Conservation (phyloP, 2,113 vertebrate species). For the Neotragus pygmaeus region DNA sequence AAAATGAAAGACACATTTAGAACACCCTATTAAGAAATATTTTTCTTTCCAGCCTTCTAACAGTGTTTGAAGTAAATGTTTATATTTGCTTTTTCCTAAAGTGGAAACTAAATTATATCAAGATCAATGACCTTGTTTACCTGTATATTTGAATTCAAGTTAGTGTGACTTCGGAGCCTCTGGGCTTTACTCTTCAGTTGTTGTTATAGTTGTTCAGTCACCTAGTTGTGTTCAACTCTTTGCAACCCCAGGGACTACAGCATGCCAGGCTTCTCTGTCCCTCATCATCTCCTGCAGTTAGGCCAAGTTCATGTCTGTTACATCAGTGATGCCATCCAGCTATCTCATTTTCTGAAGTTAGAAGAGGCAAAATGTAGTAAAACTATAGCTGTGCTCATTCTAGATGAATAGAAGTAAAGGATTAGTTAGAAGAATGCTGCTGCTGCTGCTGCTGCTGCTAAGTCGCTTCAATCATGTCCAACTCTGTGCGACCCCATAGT, state of each 20-base stretch:
- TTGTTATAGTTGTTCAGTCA: neutral
- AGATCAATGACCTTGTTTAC: neutral
- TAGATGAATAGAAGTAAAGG: neutral
- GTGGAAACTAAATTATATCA: neutral
- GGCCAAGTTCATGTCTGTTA: neutral
- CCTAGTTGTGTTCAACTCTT: too few relatives aligned
- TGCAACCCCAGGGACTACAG: too few relatives aligned
- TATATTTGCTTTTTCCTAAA: neutral
- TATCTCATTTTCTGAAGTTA: too few relatives aligned
- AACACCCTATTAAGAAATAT: neutral
- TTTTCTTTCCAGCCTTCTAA: neutral
- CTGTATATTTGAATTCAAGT: neutral
- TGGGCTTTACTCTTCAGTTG: neutral
- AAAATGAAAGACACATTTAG: neutral
- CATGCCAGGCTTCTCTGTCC: too few relatives aligned
- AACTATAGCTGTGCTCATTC: neutral
- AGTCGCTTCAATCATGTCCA: accelerated
- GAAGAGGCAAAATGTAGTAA: neutral
- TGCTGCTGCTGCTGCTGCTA: too few relatives aligned
- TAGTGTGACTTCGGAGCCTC: neutral
- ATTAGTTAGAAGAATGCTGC: neutral
- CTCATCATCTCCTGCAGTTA: too few relatives aligned
- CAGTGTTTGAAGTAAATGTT: neutral
- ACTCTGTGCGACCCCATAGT: neutral
- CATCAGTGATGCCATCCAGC: too few relatives aligned